Evolutionary conservation across 2,888 invertebrate genomes (phyloP), one percentile per base, ranked within the genome.

Genomic region (Epinotia bilunana): DNA sequence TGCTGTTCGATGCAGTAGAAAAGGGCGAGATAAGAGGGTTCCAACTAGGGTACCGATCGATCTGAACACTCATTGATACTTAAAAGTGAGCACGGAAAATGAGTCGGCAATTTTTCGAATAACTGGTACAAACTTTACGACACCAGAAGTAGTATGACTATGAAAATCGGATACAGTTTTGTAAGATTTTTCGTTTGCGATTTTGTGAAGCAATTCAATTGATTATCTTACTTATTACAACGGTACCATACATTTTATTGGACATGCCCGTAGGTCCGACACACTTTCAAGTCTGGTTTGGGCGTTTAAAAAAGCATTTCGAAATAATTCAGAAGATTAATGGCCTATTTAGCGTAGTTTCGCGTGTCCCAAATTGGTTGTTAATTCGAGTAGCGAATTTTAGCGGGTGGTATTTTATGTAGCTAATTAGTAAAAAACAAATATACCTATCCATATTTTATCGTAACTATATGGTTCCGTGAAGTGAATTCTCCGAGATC

Each of bases 11-110:
- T 87, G 89, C 86, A 87, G 86, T 82, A 84, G 87, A 86, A 87
- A 83, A 87, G 90, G 89, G 88, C 87, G 85, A 81, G 84, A 86
- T 87, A 82, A 88, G 87, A 86, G 87, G 84, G 85, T 80, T 73
- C 80, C 79, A 81, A 83, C 86, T 83, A 81, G 83, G 83, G 81
- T 80, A 75, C 76, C 72, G 71, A 79, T 79, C 77, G 79, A 80
- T 80, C 61, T 76, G 72, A n/a, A 57, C 67, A 74, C 70, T 76
- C 78, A 81, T 68, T 77, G 79, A 77, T 71, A 77, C 77, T 57
- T 73, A 72, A 68, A 77, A 72, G 76, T 67, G 63, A 75, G 67
- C 75, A 72, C 28, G 57, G 33, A 65, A 33, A 71, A 72, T 72
- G 28, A 65, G 9, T 53, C 53, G 16, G 43, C 46, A 65, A 60